Conservation (phyloP, 1,140 invertebrate species). For the Pygmarrhopalites habei region DNA sequence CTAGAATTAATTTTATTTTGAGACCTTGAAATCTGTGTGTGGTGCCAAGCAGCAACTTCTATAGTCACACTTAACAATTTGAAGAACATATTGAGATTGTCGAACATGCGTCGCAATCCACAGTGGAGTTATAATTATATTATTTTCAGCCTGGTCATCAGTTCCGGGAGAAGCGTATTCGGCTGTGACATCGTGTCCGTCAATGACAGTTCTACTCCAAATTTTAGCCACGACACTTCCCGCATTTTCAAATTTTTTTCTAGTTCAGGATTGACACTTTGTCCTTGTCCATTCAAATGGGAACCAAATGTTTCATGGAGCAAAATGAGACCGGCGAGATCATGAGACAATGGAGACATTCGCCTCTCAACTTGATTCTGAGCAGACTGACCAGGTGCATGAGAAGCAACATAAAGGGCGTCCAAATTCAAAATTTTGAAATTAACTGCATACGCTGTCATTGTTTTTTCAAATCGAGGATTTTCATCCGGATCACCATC, state of each 20-base stretch:
- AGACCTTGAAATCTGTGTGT: no score
- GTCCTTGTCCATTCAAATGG: slow-evolving; percentile 41
- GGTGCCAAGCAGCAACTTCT: neutral
- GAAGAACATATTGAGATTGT: no score
- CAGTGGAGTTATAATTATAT: neutral
- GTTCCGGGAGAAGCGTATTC: neutral
- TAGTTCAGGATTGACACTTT: neutral
- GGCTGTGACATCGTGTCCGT: neutral
- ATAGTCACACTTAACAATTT: neutral
- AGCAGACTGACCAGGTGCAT: slow-evolving; percentile 44
- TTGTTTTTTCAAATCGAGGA: slow-evolving; percentile 46
- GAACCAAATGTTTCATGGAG: slow-evolving; percentile 43
- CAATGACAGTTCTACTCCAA: neutral
- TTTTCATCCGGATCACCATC: slow-evolving; percentile 46
- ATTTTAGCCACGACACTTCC: slow-evolving; percentile 38
- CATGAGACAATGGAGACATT: slow-evolving; percentile 44
- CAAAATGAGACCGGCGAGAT: slow-evolving; percentile 43
- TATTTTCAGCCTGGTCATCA: neutral
- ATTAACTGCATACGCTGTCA: neutral
- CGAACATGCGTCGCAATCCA: neutral
- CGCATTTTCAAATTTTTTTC: slow-evolving; percentile 39
- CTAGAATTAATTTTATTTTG: no score
- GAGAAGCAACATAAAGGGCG: slow-evolving; percentile 44
- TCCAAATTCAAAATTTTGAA: slow-evolving; percentile 41
- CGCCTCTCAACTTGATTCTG: slow-evolving; percentile 42